These are phyloP conservation scores for Myiopsitta monachus DNA, from an alignment of 2,113 vertebrate species.

Conservation along the genomic window DNA sequence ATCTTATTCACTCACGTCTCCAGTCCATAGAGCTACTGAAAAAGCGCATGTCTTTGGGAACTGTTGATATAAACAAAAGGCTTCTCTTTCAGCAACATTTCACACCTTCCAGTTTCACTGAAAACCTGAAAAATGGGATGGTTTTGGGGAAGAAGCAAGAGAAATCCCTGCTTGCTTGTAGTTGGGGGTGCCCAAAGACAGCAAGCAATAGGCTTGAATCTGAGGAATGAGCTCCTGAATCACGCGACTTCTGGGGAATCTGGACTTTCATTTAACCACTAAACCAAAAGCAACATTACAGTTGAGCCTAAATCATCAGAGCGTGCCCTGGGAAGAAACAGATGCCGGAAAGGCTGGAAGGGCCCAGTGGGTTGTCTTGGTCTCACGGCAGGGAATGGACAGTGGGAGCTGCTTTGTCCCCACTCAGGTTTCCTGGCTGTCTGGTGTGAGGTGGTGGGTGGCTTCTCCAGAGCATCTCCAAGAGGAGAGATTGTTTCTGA, in stretches of 20 bases:
- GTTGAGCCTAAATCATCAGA: not conserved
- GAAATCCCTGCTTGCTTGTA: not conserved
- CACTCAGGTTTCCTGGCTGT: not conserved
- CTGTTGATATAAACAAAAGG: not conserved
- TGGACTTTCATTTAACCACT: not conserved
- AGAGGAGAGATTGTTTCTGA: not conserved
- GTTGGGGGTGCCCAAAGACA: not conserved
- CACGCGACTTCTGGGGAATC: rapidly evolving
- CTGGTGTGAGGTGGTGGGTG: not conserved
- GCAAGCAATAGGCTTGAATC: not conserved
- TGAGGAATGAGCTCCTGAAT: not conserved
- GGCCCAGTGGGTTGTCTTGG: not conserved
- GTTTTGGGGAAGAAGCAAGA: not conserved
- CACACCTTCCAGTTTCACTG: not conserved
- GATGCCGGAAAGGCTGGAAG: not conserved
- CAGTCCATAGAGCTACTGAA: not conserved
- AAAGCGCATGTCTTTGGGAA: not conserved
- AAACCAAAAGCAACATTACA: not conserved
- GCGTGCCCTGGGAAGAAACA: not conserved
- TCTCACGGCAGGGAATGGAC: not conserved
- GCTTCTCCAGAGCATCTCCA: not conserved
- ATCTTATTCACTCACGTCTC: not conserved
- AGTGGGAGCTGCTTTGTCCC: not conserved
- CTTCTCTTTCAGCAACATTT: not conserved
- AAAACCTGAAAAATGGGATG: not conserved